Percentiles rank a stretch among this genome's conserved stretches.
These are phyloP conservation scores for Coregonus sp. DNA, from an alignment of 2,797 vertebrate species.

Conservation along the genomic window DNA sequence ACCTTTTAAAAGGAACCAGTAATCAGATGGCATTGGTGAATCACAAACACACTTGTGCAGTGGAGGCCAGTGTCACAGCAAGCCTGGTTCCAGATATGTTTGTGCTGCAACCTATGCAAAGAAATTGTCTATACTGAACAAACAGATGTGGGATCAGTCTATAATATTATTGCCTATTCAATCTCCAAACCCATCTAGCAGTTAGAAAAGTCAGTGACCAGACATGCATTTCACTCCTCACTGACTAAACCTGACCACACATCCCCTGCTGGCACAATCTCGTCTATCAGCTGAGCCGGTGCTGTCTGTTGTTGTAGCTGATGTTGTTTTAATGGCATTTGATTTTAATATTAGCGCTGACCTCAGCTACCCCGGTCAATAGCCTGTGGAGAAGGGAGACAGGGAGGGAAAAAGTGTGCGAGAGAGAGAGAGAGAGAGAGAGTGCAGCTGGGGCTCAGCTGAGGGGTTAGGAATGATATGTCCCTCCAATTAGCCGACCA, in stretches of 20 bases:
- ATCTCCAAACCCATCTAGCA: background rate
- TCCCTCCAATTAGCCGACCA: conserved; percentile 44
- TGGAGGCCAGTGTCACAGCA: too few species aligned
- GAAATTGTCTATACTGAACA: too few species aligned
- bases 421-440: background rate
- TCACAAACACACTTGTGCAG: too few species aligned
- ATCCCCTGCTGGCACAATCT: background rate
- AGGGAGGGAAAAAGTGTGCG: background rate
- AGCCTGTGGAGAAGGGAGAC: background rate
- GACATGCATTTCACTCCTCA: too few species aligned
- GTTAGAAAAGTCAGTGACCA: too few species aligned
- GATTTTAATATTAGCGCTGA: conserved; percentile 9
- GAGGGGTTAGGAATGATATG: conserved; percentile 28
- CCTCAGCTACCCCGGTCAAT: background rate
- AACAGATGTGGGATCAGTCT: background rate
- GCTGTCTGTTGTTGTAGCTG: background rate
- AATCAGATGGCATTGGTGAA: too few species aligned
- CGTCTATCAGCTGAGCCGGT: background rate
- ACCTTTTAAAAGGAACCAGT: too few species aligned
- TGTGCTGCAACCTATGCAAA: too few species aligned
- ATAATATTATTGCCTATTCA: background rate
- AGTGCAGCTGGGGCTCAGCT: background rate
- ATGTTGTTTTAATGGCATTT: background rate
- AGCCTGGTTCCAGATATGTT: background rate
- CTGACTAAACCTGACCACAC: background rate